Evolutionary conservation across 1,140 invertebrate genomes (phyloP).

Genomic region (Solen grandis): DNA sequence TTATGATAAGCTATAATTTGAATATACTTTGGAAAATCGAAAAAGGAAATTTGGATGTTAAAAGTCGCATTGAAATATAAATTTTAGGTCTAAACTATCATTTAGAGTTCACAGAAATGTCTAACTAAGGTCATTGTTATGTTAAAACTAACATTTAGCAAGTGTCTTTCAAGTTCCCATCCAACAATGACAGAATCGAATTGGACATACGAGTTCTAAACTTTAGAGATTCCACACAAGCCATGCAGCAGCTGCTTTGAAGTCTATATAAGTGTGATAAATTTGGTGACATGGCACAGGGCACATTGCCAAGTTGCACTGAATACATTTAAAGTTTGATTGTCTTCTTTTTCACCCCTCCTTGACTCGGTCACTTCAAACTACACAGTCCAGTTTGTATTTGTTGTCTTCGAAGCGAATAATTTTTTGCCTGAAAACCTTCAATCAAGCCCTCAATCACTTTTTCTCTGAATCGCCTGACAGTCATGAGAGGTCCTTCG

Average conservation of each 20-base stretch:
- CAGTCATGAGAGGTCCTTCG: not conserved
- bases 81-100: too few relatives aligned
- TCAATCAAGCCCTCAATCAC: conserved; percentile 11
- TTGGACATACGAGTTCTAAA: not conserved
- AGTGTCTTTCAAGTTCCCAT: too few relatives aligned
- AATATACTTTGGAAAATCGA: too few relatives aligned
- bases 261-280: not conserved
- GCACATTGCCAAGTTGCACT: not conserved
- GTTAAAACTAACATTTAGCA: too few relatives aligned
- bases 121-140: too few relatives aligned
- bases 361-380: not conserved
- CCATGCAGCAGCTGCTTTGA: not conserved
- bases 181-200: too few relatives aligned
- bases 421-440: not conserved
- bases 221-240: not conserved
- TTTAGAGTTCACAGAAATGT: too few relatives aligned
- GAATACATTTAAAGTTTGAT: not conserved
- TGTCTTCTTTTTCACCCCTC: not conserved
- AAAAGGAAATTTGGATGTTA: too few relatives aligned
- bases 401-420: not conserved
- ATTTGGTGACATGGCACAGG: not conserved
- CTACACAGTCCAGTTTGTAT: not conserved
- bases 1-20: too few relatives aligned
- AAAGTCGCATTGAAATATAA: too few relatives aligned
- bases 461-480: not conserved